Evolutionary conservation across 2,113 vertebrate species (phyloP), one percentile per base, ranked within the genome.

Genomic region (Egretta garzetta): DNA sequence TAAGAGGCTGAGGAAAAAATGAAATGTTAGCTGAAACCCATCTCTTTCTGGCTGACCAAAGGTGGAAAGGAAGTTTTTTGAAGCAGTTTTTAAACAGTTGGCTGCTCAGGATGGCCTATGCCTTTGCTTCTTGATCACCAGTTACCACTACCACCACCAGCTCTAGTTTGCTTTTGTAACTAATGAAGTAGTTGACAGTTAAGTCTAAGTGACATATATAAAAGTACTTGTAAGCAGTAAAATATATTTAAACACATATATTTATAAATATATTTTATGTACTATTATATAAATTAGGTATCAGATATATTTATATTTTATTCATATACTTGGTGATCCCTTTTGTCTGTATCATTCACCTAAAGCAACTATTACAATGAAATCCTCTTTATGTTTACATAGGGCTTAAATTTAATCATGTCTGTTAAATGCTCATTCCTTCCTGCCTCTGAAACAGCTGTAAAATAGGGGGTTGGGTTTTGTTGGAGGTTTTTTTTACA

Each of bases 21-120:
- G 4, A 13, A 53, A 6, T 2, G 1, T 45, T 41, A 88, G 22
- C 24, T 3, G 9, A 95, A 86, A 8, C 3, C 3, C 3, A 26
- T 49, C 45, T 77, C 11, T 67, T 89, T 67, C 52, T 76, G 37
- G 5, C 26, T 86, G 60, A 21, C 10, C 24, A 80, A 74, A 86
- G 8, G 9, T 32, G 55, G 37, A 45, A 19, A 35, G 43, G 15
- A 59, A 45, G 7, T 4, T 30, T 77, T 81, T 59, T 73, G 13
- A 84, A 68, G n/a, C 1, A 6, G 5, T 62, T 83, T 71, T 53
- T 37, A 52, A 74, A 19, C 11, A 24, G 4, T 32, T 79, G 62
- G 1, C 12, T 49, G 15, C 37, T 76, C 13, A 32, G 37, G 4
- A 35, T 3, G 4, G 5, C 20, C 18, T 52, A 2, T 2, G 6